A percentile compares a stretch with the other conserved stretches of the same genome.
These are phyloP conservation scores for Brachionichthys hirsutus DNA, from an alignment of 2,113 vertebrate genomes.

Conservation along the genomic window DNA sequence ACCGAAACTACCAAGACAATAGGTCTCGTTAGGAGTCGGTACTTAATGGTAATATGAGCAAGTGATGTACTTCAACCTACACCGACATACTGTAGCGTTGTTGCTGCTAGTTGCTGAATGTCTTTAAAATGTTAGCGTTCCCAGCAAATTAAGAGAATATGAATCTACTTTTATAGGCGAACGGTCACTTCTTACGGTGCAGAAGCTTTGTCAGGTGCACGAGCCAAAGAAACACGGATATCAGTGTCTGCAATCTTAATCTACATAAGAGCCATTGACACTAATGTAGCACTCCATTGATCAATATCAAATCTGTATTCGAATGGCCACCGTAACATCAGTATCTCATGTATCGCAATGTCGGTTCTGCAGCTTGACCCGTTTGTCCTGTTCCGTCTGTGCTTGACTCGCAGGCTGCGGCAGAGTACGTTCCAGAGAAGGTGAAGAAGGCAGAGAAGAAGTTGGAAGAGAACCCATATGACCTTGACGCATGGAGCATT, in stretches of 20 bases:
- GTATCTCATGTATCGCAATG: neutral
- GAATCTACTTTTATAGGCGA: no score
- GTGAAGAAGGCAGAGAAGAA: conserved; percentile 99
- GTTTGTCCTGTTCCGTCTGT: conserved; percentile 17
- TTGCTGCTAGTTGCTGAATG: neutral
- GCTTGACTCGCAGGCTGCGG: conserved; percentile 81
- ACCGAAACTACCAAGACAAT: no score
- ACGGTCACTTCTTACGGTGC: no score
- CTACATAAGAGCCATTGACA: neutral
- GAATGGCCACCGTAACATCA: neutral
- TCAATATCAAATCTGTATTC: neutral
- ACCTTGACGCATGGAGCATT: conserved; percentile 99
- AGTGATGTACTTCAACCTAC: no score
- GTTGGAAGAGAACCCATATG: conserved; percentile 99
- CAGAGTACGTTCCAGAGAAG: conserved; percentile 98
- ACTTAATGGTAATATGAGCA: no score
- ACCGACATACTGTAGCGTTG: conserved; percentile 12
- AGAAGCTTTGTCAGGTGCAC: no score
- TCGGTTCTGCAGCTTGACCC: conserved; percentile 7
- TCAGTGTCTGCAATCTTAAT: neutral
- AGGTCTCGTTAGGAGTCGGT: no score
- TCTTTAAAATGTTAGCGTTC: no score
- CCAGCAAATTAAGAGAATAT: no score
- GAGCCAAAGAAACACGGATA: no score
- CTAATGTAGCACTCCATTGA: fast-evolving